Evolutionary conservation across 2,113 vertebrate species (phyloP).

Genomic region (Myodes glareolus): DNA sequence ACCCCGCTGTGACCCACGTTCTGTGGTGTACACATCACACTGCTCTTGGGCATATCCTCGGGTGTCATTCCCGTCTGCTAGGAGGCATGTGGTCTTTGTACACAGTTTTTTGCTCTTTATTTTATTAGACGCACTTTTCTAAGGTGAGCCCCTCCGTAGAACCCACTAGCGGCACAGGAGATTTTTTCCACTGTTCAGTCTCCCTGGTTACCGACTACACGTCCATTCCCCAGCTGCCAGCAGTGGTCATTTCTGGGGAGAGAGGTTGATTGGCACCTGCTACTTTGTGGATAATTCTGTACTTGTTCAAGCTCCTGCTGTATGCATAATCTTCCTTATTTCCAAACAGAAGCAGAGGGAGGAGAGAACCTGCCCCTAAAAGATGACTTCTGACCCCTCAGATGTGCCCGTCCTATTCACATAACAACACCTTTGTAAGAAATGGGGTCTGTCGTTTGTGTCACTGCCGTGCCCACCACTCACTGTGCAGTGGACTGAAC

Average conservation of each 20-base stretch:
- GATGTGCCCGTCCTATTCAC: too few relatives aligned
- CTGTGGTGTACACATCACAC: too few relatives aligned
- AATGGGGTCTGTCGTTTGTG: neutral
- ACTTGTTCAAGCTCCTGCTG: neutral
- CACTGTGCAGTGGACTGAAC: neutral
- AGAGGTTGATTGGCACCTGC: neutral
- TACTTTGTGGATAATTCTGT: neutral
- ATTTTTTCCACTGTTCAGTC: too few relatives aligned
- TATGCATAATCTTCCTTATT: neutral
- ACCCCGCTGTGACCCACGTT: neutral
- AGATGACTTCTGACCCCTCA: neutral
- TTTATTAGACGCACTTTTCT: neutral
- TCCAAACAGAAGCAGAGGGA: neutral
- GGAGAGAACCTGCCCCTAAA: neutral
- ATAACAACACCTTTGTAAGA: too few relatives aligned
- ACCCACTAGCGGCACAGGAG: neutral
- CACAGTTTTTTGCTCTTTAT: neutral
- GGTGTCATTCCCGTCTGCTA: too few relatives aligned
- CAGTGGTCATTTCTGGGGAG: neutral
- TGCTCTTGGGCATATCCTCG: neutral
- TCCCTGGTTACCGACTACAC: neutral
- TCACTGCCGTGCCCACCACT: too few relatives aligned
- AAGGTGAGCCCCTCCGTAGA: accelerated
- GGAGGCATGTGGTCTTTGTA: neutral
- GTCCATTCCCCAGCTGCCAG: accelerated